Percentiles rank a stretch among this genome's conserved stretches.
These are phyloP conservation scores for Barypeithes pellucidus DNA, from an alignment of 2,888 invertebrate species.

Conservation along the genomic window DNA sequence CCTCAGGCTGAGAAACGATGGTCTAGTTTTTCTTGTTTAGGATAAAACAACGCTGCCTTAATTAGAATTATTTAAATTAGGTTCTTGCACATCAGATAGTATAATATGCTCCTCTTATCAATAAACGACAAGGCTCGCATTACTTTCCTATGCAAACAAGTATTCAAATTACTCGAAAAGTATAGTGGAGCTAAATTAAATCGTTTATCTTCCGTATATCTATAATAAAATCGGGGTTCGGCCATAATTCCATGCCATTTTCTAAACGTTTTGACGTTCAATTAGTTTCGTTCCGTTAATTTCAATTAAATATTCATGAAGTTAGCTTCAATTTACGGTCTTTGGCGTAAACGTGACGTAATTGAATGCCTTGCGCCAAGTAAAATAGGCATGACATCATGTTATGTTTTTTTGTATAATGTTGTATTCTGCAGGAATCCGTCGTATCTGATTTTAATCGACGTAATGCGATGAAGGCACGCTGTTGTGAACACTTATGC, in stretches of 20 bases:
- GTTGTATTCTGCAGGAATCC: constrained; percentile 11
- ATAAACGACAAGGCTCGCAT: no score
- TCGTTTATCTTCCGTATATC: constrained; percentile 38
- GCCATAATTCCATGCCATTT: constrained; percentile 34
- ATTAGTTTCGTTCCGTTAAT: constrained; percentile 51
- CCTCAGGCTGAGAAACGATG: no score
- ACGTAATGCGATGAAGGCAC: constrained; percentile 12
- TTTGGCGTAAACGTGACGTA: constrained; percentile 45
- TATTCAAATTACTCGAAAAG: constrained; percentile 28
- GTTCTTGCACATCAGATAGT: no score
- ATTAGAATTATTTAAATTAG: no score
- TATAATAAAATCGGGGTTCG: constrained; percentile 38
- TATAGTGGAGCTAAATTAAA: constrained; percentile 37
- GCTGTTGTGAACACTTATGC: constrained; percentile 14
- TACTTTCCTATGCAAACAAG: constrained; percentile 5
- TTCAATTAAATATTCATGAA: constrained; percentile 53
- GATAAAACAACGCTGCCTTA: no score
- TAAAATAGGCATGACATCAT: constrained; percentile 48
- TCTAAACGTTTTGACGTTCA: constrained; percentile 50
- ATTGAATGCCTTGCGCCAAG: constrained; percentile 40
- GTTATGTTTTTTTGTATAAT: constrained; percentile 25
- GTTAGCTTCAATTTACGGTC: constrained; percentile 37
- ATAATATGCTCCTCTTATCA: no score
- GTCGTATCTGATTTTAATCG: constrained; percentile 26
- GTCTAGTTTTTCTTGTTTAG: no score